Evolutionary conservation across 2,113 vertebrate genomes (phyloP), one percentile per base, ranked within the genome.

Genomic region (Hyaena hyaena): DNA sequence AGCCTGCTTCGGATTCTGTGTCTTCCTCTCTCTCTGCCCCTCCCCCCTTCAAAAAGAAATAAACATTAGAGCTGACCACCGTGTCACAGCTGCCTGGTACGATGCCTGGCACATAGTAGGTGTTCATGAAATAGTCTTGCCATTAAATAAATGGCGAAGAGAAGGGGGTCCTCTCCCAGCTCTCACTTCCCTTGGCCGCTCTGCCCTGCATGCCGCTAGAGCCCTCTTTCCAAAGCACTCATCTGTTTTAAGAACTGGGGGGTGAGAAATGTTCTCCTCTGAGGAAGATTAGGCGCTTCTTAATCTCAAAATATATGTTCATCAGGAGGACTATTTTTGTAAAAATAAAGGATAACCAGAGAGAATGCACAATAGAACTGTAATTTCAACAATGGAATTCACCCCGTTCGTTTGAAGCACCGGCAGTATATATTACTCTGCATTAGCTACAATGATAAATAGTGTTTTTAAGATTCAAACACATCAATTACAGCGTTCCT

Each of bases 291-390:
- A 48, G 83, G 93, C 50, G 66, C 0, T 1, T 12, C 80, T 86
- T 98, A 98, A 98, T 97, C 93, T 96, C 97, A 98, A 98, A 98
- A 90, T 95, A 97, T 88, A 85, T 73, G 95, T 91, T 85, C 55
- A 5, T 86, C 14, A 73, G 65, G 61, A 97, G 83, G 88, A 89
- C 96, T 97, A 97, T 85, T 98, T 98, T 98, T 97, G 98, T 81
- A 95, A 97, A 97, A 97, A 97, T 96, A 97, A 97, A 95, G 97
- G 96, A 97, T 97, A 97, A 95, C 96, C 95, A 80, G 74, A 94
- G 91, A 97, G 98, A 97, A 96, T 35, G 35, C 10, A 31, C 79
- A 43, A 19, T 2, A 88, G 97, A 97, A 95, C 97, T 98, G 97
- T 98, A 98, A 97, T 97, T 97, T 95, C 85, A 88, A 50, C 93